Evolutionary conservation across 2,888 invertebrate genomes (phyloP).

Genomic region (Tetanocera ferruginea): DNA sequence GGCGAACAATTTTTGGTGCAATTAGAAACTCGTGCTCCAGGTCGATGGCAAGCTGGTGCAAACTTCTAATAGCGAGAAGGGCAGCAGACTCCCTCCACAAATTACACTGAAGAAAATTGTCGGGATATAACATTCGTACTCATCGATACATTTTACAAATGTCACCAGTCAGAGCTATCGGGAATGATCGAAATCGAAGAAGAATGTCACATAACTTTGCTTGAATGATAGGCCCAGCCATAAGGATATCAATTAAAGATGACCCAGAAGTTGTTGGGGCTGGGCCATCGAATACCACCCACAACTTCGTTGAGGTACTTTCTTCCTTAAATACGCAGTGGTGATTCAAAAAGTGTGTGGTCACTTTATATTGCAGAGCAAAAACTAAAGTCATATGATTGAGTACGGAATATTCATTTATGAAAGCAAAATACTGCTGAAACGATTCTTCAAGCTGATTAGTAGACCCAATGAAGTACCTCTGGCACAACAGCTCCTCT

Average conservation of each 20-base stretch:
- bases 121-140: conserved; percentile 37
- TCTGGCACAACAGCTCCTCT: conserved; percentile 38
- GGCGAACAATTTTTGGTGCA: conserved; percentile 25
- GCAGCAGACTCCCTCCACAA: conserved; percentile 39
- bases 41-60: conserved; percentile 30
- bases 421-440: no score
- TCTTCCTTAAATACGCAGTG: conserved; percentile 20
- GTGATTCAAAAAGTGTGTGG: not conserved
- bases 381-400: not conserved
- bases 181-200: no score
- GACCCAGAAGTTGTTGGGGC: no score
- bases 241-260: no score
- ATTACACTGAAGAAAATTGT: conserved; percentile 43
- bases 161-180: no score
- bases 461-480: conserved; percentile 32
- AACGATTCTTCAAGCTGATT: conserved; percentile 32
- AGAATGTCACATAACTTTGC: no score
- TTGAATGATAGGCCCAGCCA: no score
- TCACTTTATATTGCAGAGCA: not conserved
- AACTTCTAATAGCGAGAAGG: conserved; percentile 35
- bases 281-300: conserved; percentile 33
- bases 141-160: conserved; percentile 49
- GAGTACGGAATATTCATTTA: not conserved
- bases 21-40: conserved; percentile 15
- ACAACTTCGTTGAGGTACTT: conserved; percentile 36